A percentile compares a stretch with the other conserved stretches of the same genome.
These are phyloP conservation scores for Diplolepis rosae DNA, from an alignment of 2,888 invertebrate genomes.

Conservation along the genomic window DNA sequence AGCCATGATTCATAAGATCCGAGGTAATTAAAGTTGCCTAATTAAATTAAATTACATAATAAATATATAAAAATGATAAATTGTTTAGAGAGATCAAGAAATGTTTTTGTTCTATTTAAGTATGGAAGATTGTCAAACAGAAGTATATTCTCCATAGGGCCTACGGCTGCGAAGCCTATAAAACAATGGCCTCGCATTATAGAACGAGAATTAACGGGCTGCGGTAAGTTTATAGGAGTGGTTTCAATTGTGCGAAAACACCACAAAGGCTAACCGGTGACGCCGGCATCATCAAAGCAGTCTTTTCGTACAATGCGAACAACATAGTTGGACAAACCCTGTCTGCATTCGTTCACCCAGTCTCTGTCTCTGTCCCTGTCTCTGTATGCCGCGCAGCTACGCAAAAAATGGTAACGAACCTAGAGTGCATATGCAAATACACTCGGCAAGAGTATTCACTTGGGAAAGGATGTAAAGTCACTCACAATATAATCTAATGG, in stretches of 20 bases:
- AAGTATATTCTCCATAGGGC: constrained; percentile 16
- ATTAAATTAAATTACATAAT: no score
- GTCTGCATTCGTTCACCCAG: constrained; percentile 42
- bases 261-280: constrained; percentile 46
- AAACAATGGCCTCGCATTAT: constrained; percentile 46
- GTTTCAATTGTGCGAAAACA: constrained; percentile 45
- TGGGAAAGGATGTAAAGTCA: constrained; percentile 35
- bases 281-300: constrained; percentile 45
- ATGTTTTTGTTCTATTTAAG: neutral
- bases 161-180: constrained; percentile 23
- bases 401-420: constrained; percentile 32
- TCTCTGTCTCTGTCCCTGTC: constrained; percentile 40
- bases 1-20: no score
- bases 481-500: constrained; percentile 6
- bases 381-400: constrained; percentile 31
- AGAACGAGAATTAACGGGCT: constrained; percentile 47
- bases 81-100: neutral
- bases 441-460: constrained; percentile 15
- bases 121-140: constrained; percentile 3
- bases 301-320: constrained; percentile 46
- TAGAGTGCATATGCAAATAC: constrained; percentile 25
- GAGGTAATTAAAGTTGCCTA: no score
- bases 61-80: no score
- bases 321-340: constrained; percentile 41
- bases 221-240: constrained; percentile 41